Percentiles rank a stretch among this genome's conserved stretches.
Evolutionary conservation across 2,888 invertebrate species (phyloP).

Genomic region (Harpalus rubripes): DNA sequence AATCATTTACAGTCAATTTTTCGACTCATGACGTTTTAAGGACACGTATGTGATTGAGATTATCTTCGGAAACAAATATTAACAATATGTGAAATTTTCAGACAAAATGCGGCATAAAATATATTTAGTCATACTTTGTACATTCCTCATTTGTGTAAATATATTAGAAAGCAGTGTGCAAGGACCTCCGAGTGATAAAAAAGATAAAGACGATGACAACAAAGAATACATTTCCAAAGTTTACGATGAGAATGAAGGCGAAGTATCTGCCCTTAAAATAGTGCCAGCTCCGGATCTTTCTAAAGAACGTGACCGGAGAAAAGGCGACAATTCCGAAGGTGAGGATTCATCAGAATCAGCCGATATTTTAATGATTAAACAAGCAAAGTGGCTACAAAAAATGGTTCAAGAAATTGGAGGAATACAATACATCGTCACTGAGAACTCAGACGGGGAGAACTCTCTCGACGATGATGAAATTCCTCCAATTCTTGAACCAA

Average conservation of each 20-base stretch:
- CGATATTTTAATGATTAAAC: slow-evolving; percentile 74
- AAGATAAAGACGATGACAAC: slow-evolving; percentile 72
- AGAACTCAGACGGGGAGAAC: slow-evolving; percentile 74
- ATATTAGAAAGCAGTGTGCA: slow-evolving; percentile 67
- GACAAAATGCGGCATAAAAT: slow-evolving; percentile 65
- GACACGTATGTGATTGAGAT: slow-evolving; percentile 64
- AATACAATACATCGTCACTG: slow-evolving; percentile 75
- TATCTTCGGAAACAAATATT: slow-evolving; percentile 39
- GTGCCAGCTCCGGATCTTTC: slow-evolving; percentile 76
- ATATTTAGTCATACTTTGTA: slow-evolving; percentile 46
- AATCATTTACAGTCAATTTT: slow-evolving; percentile 36
- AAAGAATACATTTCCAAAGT: slow-evolving; percentile 73
- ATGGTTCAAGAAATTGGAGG: slow-evolving; percentile 77
- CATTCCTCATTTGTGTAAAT: slow-evolving; percentile 57
- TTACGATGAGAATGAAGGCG: slow-evolving; percentile 72
- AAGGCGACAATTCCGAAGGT: slow-evolving; percentile 71
- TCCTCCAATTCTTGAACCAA: slow-evolving; percentile 78
- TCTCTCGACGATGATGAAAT: slow-evolving; percentile 79
- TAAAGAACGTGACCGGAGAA: slow-evolving; percentile 75
- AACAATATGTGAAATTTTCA: slow-evolving; percentile 45
- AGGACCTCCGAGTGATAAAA: slow-evolving; percentile 69
- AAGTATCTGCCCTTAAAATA: slow-evolving; percentile 74
- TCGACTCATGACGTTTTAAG: slow-evolving; percentile 61
- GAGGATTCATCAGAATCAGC: slow-evolving; percentile 71
- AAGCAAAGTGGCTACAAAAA: slow-evolving; percentile 77